A percentile compares a stretch with the other conserved stretches of the same genome.
phyloP scores from a whole-genome alignment of 2,888 invertebrate genomes.

The Agriopis marginaria region DNA sequence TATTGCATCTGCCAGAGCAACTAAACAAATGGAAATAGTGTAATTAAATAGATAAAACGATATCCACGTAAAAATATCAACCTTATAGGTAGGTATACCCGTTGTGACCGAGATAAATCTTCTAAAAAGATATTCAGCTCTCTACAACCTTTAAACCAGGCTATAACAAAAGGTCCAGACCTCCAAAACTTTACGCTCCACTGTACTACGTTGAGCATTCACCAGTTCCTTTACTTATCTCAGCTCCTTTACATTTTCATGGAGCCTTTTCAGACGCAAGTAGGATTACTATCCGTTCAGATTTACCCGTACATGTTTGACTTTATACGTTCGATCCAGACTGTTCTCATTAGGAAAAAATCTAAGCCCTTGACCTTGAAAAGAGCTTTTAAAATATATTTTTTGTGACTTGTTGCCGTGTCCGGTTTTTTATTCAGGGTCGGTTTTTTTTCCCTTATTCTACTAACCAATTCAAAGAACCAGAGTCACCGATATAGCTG shows the following conservation, averaged over 20 bases:
- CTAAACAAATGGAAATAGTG: too few relatives aligned
- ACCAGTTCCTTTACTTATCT: constrained; percentile 12
- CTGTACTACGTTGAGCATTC: constrained; percentile 21
- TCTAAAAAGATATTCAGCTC: constrained; percentile 1
- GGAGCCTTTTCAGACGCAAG: constrained; percentile 35
- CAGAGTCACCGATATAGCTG: too few relatives aligned
- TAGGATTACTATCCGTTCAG: not conserved
- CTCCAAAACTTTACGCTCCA: constrained; percentile 27
- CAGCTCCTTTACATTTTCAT: constrained; percentile 34
- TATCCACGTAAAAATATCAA: too few relatives aligned
- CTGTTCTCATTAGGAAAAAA: too few relatives aligned
- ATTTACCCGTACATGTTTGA: not conserved
- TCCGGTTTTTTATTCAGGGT: not conserved
- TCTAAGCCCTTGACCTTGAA: too few relatives aligned
- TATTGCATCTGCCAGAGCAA: too few relatives aligned
- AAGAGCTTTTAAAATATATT: too few relatives aligned
- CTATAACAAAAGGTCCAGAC: constrained; percentile 30
- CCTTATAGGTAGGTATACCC: too few relatives aligned
- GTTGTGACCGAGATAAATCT: not conserved
- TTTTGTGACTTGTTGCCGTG: too few relatives aligned
- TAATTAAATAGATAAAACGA: too few relatives aligned
- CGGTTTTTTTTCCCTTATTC: too few relatives aligned
- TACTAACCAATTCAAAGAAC: too few relatives aligned
- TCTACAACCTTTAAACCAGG: not conserved
- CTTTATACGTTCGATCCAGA: not conserved